Base-by-base conservation (phyloP, 1,140 invertebrate species). In the Drosophila jambulina region DNA sequence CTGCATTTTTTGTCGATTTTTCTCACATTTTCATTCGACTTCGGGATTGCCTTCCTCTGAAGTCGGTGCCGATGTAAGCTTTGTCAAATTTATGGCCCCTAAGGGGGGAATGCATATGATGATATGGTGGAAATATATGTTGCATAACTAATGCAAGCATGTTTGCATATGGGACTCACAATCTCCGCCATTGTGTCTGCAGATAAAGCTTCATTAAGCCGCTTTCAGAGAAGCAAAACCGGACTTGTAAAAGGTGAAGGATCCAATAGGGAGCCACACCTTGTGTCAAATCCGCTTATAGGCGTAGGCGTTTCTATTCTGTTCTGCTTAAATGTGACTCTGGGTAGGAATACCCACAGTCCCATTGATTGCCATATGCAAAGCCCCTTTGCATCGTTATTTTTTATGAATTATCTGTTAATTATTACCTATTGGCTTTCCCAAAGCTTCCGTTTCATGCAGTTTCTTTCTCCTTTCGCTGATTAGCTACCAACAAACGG, bases 401-500 rank as follows among this genome's bases (percentile, higher is more conserved):
- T 59, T 72, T 72, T 72, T 72, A 59, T 72, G 54, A 45, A 60
- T 60, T 74, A 72, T 74, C 45, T 60, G 68, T 25, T 49, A 51
- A 72, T 72, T 38, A 62, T 63, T 40, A 59, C 53, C 36, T 75
- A 75, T 75, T 63, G 71, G 34, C 69, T 75, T 75, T 75, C 3
- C 34, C 70, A 36, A 53, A 63, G 71, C 71, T 75, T 75, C 71
- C 71, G 71, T 75, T 75, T 75, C 42, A 48, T 45, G 63, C 67
- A 70, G 27, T 71, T 60, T 60, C 59, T 54, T 21, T 34, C 49
- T 56, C 40, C 29, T 36, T 40, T 54, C 43, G 70, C 21, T 56
- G 71, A 75, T 63, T 75, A 75, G 68, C 56, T 36, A 13, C 38
- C 56, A 23, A 61, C 38, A 61, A 71, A 71, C 56, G 42, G 27